Evolutionary conservation across 2,888 invertebrate species (phyloP), one percentile per base, ranked within the genome.

Genomic region (Nasonovia ribisnigri): DNA sequence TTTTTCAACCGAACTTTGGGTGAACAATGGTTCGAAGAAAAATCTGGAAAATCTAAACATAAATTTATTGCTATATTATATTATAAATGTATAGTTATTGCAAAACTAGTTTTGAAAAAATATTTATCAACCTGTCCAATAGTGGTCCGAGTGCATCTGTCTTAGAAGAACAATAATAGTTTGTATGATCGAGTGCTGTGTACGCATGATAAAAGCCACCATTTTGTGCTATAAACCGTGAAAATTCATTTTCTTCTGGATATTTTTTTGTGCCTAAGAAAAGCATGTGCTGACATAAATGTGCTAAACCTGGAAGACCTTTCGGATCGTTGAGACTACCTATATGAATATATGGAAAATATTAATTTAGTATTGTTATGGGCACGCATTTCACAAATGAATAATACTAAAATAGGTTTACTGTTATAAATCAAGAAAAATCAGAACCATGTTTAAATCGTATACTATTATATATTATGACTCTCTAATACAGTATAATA

Each of bases 271-370:
- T 99, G 10, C 99, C 99, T 95, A 99, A 96, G 95, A 99, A 99
- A 77, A 99, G 96, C 99, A 99, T 99, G 96, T 99, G 99, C 95
- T 99, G 99, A 96, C 99, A 99, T 96, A 99, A 99, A 96, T 99
- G 99, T 0, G 99, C 99, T 95, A 99, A 95, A 0, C 99, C 99
- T 0, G 98, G 98, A 77, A 99, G 95, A 94, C 98, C 97, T 42
- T 97, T 97, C 0, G 99, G 99, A 96, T 99, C 99, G 95, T 97
- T 98, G 96, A 99, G 97, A 95, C 97, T 98, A 1, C 98, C 98
- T 97, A 67, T 20, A 67, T 67, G 16, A 67, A 60, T 11, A 60
- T 36, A 20, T 1, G 6, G 6, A 67, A 67, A 36, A 67, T 36
- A 67, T n/a, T 67, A 16, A n/a, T 67, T 67, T 67, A 16, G 5